These are phyloP conservation scores for Dynastes tityus DNA, from an alignment of 2,888 invertebrate species.

Conservation along the genomic window DNA sequence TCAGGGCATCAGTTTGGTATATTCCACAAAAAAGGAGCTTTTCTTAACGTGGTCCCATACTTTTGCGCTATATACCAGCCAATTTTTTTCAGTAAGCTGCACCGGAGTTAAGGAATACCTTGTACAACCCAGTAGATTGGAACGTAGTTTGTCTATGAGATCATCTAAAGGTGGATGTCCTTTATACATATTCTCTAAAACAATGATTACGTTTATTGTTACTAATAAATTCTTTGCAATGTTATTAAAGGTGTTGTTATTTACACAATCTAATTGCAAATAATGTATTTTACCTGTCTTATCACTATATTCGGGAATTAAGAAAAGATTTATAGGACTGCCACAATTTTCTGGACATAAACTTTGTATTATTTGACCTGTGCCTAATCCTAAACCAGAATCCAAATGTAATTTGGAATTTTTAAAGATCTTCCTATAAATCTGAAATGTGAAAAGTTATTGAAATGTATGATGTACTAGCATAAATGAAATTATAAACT, in stretches of 20 bases:
- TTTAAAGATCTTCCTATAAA: constrained; percentile 73
- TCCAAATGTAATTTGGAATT: constrained; percentile 79
- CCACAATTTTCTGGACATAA: constrained; percentile 75
- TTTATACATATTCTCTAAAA: constrained; percentile 73
- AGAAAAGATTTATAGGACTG: constrained; percentile 78
- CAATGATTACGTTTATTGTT: constrained; percentile 25
- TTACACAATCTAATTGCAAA: not conserved
- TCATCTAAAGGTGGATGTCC: constrained; percentile 79
- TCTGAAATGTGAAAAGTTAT: constrained; percentile 58
- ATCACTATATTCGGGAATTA: constrained; percentile 77
- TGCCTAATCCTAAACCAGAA: constrained; percentile 77
- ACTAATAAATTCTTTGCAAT: constrained; percentile 21
- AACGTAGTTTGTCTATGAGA: constrained; percentile 78
- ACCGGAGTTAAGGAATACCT: constrained; percentile 82
- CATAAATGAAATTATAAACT: no score
- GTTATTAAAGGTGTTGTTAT: not conserved
- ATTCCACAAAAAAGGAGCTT: constrained; percentile 87
- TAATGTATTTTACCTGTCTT: constrained; percentile 56
- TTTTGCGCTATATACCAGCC: constrained; percentile 87
- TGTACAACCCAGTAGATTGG: constrained; percentile 80
- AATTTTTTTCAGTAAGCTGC: constrained; percentile 84
- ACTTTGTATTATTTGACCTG: constrained; percentile 70
- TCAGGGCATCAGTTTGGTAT: constrained; percentile 83
- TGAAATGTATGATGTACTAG: no score
- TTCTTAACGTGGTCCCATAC: constrained; percentile 90